These are phyloP conservation scores for Athene noctua DNA, from an alignment of 2,113 vertebrate genomes.

Conservation along the genomic window DNA sequence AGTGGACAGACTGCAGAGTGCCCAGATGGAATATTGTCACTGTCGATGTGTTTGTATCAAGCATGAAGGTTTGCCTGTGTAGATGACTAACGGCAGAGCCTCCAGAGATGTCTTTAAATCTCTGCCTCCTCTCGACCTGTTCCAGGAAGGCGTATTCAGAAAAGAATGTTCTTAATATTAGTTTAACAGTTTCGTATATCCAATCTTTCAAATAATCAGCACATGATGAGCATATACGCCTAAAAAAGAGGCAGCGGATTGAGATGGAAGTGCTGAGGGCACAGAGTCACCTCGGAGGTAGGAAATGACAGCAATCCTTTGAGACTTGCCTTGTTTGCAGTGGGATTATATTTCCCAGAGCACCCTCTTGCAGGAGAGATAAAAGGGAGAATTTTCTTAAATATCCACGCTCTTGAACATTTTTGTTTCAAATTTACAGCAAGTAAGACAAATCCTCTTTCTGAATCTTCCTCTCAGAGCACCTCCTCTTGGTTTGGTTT, in stretches of 20 bases:
- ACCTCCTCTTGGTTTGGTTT: not conserved
- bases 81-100: not conserved
- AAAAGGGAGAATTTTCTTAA: not conserved
- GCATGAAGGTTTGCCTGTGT: not conserved
- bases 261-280: not conserved
- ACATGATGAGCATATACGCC: rapidly evolving
- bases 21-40: not conserved
- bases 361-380: not conserved
- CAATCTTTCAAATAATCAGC: not conserved
- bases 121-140: not conserved
- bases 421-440: not conserved
- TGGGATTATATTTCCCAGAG: not conserved
- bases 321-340: not conserved
- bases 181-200: not conserved
- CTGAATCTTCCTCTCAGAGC: not conserved
- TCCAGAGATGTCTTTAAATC: not conserved
- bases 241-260: not conserved
- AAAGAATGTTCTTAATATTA: not conserved
- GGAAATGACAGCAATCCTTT: not conserved
- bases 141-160: not conserved
- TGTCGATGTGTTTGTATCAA: not conserved
- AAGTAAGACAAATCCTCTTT: not conserved
- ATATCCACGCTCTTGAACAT: not conserved
- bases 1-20: not conserved
- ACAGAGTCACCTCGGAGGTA: not conserved